Base-by-base conservation (phyloP, 2,113 vertebrate genomes). In the Tragulus kanchil region DNA sequence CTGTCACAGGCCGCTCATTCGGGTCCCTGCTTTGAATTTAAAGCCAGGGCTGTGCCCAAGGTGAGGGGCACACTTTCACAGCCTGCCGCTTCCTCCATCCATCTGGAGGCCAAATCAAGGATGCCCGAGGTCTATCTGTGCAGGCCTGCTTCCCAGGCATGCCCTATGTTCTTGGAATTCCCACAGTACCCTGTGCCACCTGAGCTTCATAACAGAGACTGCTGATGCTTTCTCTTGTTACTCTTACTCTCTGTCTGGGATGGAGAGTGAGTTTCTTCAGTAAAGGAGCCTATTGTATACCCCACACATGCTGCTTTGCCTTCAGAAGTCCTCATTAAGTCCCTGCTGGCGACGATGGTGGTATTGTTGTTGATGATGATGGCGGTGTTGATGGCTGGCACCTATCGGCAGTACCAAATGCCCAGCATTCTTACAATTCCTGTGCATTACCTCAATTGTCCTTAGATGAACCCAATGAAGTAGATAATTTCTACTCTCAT, bases 11-110 rank as follows among this genome's bases (percentile, higher is more conserved):
- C 31, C 25, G 9, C 19, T 8, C 17, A 13, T 15, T 13, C 3
- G 3, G 1, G 8, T 4, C n/a, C 69, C 31, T 1, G 54, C 6
- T 3, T 25, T 36, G 79, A 61, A 56, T 61, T 21, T 54, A 26
- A 8, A 26, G 16, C 0, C 0, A 19, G 52, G 36, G 42, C 61
- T 56, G n/a, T 5, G 23, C 52, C 31, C 25, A 21, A 26, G 48
- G 21, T 2, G 10, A n/a, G 23, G 13, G 3, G 0, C 7, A 3
- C 1, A 11, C 1, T 12, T 11, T 31, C 69, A 59, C 0, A 8
- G 17, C 8, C 9, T 1, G 9, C 13, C 2, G 2, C 2, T 1
- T 9, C 17, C 48, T 61, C 89, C 61, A n/a, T n/a, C n/a, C n/a
- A n/a, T n/a, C n/a, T n/a, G n/a, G n/a, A n/a, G n/a, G n/a, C n/a